Conservation (phyloP, 2,797 vertebrate genomes). For the Tenualosa ilisha region DNA sequence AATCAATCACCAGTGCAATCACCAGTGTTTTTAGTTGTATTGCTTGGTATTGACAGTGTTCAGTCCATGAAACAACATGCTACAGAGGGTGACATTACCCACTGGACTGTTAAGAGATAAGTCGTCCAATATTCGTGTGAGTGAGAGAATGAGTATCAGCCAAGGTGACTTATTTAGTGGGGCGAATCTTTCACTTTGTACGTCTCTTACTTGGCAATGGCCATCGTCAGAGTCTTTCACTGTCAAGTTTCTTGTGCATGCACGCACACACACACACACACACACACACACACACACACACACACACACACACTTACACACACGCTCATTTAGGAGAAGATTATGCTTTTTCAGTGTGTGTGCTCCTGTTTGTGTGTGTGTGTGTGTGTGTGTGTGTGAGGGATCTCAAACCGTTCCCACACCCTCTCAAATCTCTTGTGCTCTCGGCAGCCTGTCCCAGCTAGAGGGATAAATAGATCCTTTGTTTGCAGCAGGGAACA, state of each 20-base stretch:
- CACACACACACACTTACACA: neutral
- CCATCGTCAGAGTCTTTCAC: neutral
- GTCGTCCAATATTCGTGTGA: neutral
- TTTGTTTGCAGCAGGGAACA: slow-evolving; percentile 75
- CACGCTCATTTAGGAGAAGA: neutral
- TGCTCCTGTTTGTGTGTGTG: slow-evolving; percentile 23
- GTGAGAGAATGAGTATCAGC: neutral
- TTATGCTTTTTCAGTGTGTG: slow-evolving; percentile 24
- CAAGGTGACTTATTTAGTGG: slow-evolving; percentile 17
- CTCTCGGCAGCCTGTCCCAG: slow-evolving; percentile 63
- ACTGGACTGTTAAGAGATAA: neutral
- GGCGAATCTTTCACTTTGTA: slow-evolving; percentile 12
- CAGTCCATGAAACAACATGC: neutral
- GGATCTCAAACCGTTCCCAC: slow-evolving; percentile 69
- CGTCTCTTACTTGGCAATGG: neutral
- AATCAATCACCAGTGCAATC: neutral
- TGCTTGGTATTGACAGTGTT: neutral
- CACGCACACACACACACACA: slow-evolving; percentile 4
- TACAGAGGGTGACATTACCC: neutral
- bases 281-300: slow-evolving; percentile 15
- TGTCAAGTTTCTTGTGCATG: neutral
- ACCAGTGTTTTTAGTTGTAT: neutral
- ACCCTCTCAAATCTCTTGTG: slow-evolving; percentile 74
- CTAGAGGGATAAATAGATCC: slow-evolving; percentile 68
- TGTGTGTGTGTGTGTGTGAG: slow-evolving; percentile 40